A percentile compares a stretch with the other conserved stretches of the same genome.
These are phyloP conservation scores for Wiebesia pumilae DNA, from an alignment of 1,140 invertebrate genomes.

Conservation along the genomic window DNA sequence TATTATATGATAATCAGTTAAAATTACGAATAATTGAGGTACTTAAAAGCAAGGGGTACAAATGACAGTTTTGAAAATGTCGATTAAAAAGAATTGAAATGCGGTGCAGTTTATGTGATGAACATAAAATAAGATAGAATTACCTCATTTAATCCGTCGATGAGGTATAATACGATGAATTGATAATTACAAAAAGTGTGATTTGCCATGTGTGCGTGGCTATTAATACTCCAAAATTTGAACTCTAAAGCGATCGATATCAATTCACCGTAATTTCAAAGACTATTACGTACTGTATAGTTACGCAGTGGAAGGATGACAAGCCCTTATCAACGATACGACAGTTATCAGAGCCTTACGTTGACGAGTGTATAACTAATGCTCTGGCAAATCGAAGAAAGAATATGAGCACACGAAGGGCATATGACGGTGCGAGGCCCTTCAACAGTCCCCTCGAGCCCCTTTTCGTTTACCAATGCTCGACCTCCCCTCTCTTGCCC, in stretches of 20 bases:
- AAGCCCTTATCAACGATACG: not conserved
- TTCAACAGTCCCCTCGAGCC: constrained; percentile 11
- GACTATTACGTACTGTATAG: too few species aligned
- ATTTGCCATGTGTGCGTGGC: too few species aligned
- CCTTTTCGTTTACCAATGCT: not conserved
- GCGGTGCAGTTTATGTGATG: not conserved
- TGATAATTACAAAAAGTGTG: not conserved
- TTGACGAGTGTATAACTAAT: not conserved
- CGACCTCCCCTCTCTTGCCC: not conserved
- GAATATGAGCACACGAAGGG: not conserved
- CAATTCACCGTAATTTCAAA: too few species aligned
- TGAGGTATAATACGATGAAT: not conserved
- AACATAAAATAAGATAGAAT: not conserved
- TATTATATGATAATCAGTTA: not conserved
- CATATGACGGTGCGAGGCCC: constrained; percentile 28
- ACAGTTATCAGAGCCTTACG: not conserved
- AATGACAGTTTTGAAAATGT: constrained; percentile 11
- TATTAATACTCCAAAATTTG: too few species aligned
- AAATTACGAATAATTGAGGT: constrained; percentile 18
- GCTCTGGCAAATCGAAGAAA: too few species aligned
- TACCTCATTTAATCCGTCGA: not conserved
- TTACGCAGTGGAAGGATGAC: not conserved
- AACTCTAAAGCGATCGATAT: too few species aligned
- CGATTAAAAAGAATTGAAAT: not conserved
- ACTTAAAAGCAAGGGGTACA: not conserved